Conservation (phyloP, 2,888 invertebrate genomes). For the Nomada hirtipes region DNA sequence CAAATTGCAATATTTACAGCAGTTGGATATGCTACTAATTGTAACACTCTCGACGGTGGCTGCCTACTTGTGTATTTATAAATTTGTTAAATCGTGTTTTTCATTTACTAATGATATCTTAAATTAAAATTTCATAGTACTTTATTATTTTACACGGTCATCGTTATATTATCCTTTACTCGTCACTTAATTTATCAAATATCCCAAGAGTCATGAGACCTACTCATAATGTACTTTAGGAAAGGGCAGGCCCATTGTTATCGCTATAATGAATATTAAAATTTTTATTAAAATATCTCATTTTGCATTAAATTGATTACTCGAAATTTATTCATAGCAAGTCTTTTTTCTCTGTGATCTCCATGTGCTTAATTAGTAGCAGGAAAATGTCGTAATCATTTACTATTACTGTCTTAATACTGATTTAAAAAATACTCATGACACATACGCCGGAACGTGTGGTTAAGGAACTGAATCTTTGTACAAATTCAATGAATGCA, state of each 20-base stretch:
- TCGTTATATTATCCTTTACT: conserved; percentile 62
- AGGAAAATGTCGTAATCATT: conserved; percentile 28
- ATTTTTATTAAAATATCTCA: conserved; percentile 28
- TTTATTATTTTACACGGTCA: conserved; percentile 70
- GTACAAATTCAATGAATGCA: conserved; percentile 65
- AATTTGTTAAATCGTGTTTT: conserved; percentile 71
- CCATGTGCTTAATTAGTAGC: conserved; percentile 53
- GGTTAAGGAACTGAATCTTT: conserved; percentile 57
- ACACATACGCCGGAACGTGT: conserved; percentile 50
- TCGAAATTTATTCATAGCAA: conserved; percentile 41
- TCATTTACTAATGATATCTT: conserved; percentile 73
- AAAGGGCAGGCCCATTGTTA: conserved; percentile 58
- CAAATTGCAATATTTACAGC: conserved; percentile 47
- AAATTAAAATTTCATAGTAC: conserved; percentile 74
- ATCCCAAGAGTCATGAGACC: conserved; percentile 71
- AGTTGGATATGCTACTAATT: conserved; percentile 62
- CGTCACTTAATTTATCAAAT: conserved; percentile 66
- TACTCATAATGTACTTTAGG: conserved; percentile 62
- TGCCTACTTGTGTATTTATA: conserved; percentile 76
- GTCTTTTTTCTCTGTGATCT: conserved; percentile 53
- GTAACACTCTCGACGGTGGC: conserved; percentile 76
- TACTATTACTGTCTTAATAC: conserved; percentile 46
- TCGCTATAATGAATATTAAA: conserved; percentile 39
- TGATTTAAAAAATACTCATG: conserved; percentile 65
- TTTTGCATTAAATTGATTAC: conserved; percentile 34